A percentile compares a stretch with the other conserved stretches of the same genome.
Evolutionary conservation across 2,888 invertebrate species (phyloP).

Genomic region (Arge pagana): DNA sequence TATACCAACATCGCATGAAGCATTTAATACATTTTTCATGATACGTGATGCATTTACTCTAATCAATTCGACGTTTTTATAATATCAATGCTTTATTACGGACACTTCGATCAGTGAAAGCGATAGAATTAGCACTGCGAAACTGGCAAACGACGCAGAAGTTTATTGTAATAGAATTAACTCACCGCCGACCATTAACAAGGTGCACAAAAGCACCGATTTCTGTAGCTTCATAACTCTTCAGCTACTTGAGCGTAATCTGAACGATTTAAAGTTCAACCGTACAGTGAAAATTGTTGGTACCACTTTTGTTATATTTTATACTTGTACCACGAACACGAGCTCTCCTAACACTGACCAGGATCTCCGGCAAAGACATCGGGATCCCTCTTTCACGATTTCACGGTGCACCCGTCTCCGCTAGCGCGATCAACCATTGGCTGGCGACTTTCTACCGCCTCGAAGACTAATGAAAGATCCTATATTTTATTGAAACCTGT

Average conservation of each 20-base stretch:
- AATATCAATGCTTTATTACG: too few species aligned
- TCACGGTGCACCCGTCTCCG: conserved; percentile 28
- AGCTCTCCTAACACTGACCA: conserved; percentile 28
- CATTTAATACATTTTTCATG: too few species aligned
- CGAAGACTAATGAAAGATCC: conserved; percentile 36
- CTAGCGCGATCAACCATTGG: conserved; percentile 40
- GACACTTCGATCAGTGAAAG: too few species aligned
- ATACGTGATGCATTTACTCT: too few species aligned
- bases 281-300: not conserved
- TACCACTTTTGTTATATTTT: conserved; percentile 10
- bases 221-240: conserved; percentile 34
- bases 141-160: too few species aligned
- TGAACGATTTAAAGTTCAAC: not conserved
- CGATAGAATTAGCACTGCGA: too few species aligned
- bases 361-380: conserved; percentile 10
- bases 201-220: conserved; percentile 33
- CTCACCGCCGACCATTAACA: conserved; percentile 34
- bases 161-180: not conserved
- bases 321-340: conserved; percentile 27
- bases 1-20: too few species aligned
- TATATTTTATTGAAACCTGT: conserved; percentile 24
- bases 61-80: too few species aligned
- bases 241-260: too few species aligned
- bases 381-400: conserved; percentile 26
- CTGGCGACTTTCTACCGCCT: conserved; percentile 53